Conservation (phyloP, 2,888 invertebrate species). For the Hetaerina titia region DNA sequence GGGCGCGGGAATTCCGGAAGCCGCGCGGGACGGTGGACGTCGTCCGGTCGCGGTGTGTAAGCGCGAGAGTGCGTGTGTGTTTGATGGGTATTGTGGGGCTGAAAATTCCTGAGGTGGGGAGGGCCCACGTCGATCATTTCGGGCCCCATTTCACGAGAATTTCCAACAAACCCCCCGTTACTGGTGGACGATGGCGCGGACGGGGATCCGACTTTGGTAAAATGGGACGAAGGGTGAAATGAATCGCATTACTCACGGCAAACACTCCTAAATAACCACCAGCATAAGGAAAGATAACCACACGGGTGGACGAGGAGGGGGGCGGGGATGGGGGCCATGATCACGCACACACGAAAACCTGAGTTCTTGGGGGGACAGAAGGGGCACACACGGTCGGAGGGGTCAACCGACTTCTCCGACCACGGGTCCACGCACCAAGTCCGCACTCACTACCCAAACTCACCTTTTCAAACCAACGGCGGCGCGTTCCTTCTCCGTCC, state of each 20-base stretch:
- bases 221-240: neutral
- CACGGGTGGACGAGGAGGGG: neutral
- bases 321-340: neutral
- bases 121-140: no score
- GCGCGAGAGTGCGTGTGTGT: neutral
- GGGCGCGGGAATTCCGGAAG: constrained; percentile 33
- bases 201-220: neutral
- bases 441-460: neutral
- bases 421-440: neutral
- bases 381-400: no score
- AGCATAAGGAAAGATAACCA: neutral
- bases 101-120: neutral
- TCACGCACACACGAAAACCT: neutral
- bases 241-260: neutral
- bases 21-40: neutral
- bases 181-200: no score
- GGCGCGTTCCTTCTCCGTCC: neutral
- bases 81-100: neutral
- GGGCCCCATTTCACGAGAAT: no score
- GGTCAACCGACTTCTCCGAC: no score
- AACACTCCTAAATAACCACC: neutral
- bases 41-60: neutral
- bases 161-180: no score
- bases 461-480: neutral
- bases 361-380: no score